Conservation (phyloP, 1,140 invertebrate species). For the Elymnias hypermnestra region DNA sequence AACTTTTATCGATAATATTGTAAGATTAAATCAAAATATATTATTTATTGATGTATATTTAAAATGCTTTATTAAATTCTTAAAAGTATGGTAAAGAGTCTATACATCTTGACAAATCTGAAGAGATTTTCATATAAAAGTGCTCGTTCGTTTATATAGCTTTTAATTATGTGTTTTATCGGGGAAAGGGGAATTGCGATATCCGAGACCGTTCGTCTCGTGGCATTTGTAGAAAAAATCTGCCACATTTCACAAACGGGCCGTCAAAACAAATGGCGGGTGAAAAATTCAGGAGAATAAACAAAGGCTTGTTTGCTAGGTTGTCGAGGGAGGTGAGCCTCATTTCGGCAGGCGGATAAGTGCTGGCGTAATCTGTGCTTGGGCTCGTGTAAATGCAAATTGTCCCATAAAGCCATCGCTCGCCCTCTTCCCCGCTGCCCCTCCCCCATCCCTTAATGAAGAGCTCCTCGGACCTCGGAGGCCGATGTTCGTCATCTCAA, state of each 20-base stretch:
- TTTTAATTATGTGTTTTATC: background rate
- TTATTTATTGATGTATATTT: no score
- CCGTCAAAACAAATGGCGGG: slow-evolving; percentile 64
- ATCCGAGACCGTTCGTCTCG: no score
- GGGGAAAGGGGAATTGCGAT: background rate
- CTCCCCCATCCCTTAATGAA: slow-evolving; percentile 57
- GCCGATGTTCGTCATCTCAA: slow-evolving; percentile 60
- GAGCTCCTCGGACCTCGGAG: slow-evolving; percentile 51
- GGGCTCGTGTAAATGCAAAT: slow-evolving; percentile 75
- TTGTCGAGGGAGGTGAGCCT: slow-evolving; percentile 46
- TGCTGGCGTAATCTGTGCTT: slow-evolving; percentile 69
- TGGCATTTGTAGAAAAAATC: no score
- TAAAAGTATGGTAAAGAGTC: no score
- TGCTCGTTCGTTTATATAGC: background rate
- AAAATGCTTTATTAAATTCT: no score
- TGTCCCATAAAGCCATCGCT: slow-evolving; percentile 67
- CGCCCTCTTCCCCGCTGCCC: slow-evolving; percentile 22
- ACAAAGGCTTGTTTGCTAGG: slow-evolving; percentile 65
- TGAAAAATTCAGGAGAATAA: slow-evolving; percentile 63
- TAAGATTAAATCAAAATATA: no score
- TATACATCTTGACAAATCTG: no score
- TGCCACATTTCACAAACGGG: slow-evolving; percentile 31
- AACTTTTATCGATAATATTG: no score
- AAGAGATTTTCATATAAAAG: no score
- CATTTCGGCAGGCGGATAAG: slow-evolving; percentile 69